A percentile compares a stretch with the other conserved stretches of the same genome.
Evolutionary conservation across 2,888 invertebrate species (phyloP).

Genomic region (Aricia artaxerxes): DNA sequence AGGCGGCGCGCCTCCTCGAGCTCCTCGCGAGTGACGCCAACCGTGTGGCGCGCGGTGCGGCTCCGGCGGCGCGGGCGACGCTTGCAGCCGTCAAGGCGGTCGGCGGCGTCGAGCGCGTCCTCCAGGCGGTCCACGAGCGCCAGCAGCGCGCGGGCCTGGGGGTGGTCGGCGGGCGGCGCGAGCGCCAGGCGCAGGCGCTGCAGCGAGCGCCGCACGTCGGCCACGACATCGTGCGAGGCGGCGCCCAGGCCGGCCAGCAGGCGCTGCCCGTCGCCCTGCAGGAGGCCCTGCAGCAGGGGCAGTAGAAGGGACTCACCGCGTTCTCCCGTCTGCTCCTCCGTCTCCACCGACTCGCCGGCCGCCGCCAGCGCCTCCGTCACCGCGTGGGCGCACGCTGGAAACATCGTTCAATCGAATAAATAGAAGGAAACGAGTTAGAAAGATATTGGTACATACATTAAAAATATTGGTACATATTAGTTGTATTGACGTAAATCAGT

Average conservation of each 20-base stretch:
- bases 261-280: slow-evolving; percentile 75
- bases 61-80: slow-evolving; percentile 78
- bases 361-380: slow-evolving; percentile 71
- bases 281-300: slow-evolving; percentile 84
- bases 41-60: slow-evolving; percentile 87
- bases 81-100: slow-evolving; percentile 64
- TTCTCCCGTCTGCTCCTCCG: slow-evolving; percentile 50
- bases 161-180: slow-evolving; percentile 75
- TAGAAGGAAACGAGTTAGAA: neutral
- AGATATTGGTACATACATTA: neutral
- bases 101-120: slow-evolving; percentile 74
- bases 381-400: slow-evolving; percentile 69
- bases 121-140: slow-evolving; percentile 86
- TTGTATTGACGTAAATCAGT: neutral
- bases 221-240: slow-evolving; percentile 83
- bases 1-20: slow-evolving; percentile 88
- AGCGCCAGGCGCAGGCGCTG: slow-evolving; percentile 87
- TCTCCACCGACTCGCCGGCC: slow-evolving; percentile 58
- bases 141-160: slow-evolving; percentile 82
- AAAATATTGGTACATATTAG: neutral
- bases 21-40: slow-evolving; percentile 91
- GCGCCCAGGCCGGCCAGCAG: slow-evolving; percentile 69
- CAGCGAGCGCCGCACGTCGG: slow-evolving; percentile 89
- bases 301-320: slow-evolving; percentile 89
- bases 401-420: neutral